phyloP scores from a whole-genome alignment of 2,888 invertebrate genomes.

The Eupithecia insigniata region DNA sequence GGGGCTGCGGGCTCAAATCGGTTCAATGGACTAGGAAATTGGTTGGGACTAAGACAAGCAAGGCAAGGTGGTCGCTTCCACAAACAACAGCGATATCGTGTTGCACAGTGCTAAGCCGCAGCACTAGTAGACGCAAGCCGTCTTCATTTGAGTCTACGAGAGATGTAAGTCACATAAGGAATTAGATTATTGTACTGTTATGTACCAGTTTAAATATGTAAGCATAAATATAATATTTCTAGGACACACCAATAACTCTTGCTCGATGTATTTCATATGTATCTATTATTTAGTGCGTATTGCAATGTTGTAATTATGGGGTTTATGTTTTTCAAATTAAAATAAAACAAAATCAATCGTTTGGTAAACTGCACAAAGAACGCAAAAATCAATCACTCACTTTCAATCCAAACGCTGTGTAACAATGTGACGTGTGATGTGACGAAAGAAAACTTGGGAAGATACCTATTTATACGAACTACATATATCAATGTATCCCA shows the following conservation, averaged over 20 bases:
- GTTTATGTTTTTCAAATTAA: too few relatives aligned
- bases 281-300: too few relatives aligned
- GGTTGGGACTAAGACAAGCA: constrained; percentile 26
- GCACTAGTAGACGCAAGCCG: background rate
- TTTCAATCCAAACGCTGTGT: background rate
- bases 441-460: background rate
- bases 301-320: too few relatives aligned
- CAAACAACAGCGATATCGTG: constrained; percentile 32
- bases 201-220: too few relatives aligned
- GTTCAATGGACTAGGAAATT: constrained; percentile 43
- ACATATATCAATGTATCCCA: constrained; percentile 20
- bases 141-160: constrained; percentile 14
- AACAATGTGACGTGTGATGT: too few relatives aligned
- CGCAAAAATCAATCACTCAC: background rate
- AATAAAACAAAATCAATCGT: too few relatives aligned
- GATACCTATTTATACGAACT: background rate
- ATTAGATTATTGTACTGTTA: constrained; percentile 3
- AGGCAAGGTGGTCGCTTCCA: constrained; percentile 17
- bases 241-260: background rate
- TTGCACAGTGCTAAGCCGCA: constrained; percentile 20
- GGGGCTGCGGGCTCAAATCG: constrained; percentile 37
- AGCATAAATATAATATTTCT: background rate
- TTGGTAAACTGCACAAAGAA: background rate
- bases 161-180: constrained; percentile 9
- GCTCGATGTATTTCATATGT: too few relatives aligned